Percentiles rank a stretch among this genome's conserved stretches.
Conservation (phyloP, 2,113 vertebrate genomes). For the Felis chaus region DNA sequence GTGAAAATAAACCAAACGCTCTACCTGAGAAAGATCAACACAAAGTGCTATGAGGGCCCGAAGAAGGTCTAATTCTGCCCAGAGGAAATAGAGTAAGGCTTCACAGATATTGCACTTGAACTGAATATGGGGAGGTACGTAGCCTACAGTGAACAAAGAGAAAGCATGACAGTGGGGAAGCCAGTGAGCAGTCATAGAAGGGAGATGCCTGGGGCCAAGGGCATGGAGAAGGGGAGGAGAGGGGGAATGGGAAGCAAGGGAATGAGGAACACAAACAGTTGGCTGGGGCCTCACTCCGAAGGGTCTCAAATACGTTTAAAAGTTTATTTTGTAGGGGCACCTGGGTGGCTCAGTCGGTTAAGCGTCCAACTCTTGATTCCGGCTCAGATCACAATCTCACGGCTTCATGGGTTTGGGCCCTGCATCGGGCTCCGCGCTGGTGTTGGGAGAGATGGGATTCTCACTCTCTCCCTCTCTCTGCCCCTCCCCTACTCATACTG, state of each 20-base stretch:
- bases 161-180: neutral
- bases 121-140: neutral
- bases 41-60: neutral
- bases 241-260: neutral
- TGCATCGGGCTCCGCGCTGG: too few relatives aligned
- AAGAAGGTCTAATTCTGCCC: neutral
- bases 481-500: too few relatives aligned
- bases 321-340: neutral
- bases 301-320: neutral
- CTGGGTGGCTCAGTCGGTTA: too few relatives aligned
- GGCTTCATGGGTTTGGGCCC: too few relatives aligned
- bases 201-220: neutral
- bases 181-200: neutral
- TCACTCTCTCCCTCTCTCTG: too few relatives aligned
- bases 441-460: too few relatives aligned
- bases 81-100: neutral
- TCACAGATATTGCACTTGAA: neutral
- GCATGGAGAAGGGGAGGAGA: accelerated
- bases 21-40: neutral
- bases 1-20: neutral
- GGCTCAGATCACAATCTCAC: too few relatives aligned
- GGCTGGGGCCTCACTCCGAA: neutral
- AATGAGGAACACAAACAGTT: neutral
- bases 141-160: neutral
- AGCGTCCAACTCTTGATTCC: too few relatives aligned